Base-by-base conservation (phyloP, 2,888 invertebrate genomes). In the Nomada fabriciana region DNA sequence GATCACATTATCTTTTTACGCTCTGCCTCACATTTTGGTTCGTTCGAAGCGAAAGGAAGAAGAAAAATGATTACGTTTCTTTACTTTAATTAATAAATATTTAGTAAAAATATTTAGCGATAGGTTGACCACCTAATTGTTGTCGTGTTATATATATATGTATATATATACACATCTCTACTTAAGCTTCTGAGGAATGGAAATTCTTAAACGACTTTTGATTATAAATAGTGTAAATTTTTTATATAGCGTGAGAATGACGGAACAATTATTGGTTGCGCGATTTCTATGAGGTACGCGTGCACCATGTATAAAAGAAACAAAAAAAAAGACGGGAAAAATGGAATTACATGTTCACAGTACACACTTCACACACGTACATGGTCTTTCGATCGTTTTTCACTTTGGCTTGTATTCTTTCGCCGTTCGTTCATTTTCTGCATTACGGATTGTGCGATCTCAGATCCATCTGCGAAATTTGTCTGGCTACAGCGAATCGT, bases 161-260 rank as follows among this genome's bases (percentile, higher is more conserved):
- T 57, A 70, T 55, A 50, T 50, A 72, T 77, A 55, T 52, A 67
- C 53, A 72, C 61, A 78, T 77, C 52, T 81, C 89, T 91, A 92
- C 90, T 92, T 90, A 91, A 90, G 88, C 88, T 87, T 85, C 85
- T 74, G 86, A 83, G 67, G 68, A 78, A 86, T 72, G 69, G 75
- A 89, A 90, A 90, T 90, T 90, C 90, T 91, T 90, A 89, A 68
- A 90, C 89, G 88, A 93, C 81, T 91, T 93, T 92, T 93, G 90
- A 93, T 93, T 94, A 93, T 93, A 93, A 92, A 93, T 93, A 93
- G 92, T 94, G 93, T 93, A 93, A 92, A 94, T 94, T 93, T 94
- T 93, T 94, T 93, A 93, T 93, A 93, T 93, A 94, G 92, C 87
- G 91, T 89, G 90, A 90, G 83, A 90, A 91, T 87, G 82, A 86